Conservation (phyloP, 37 sponge, comb jelly and placozoan species). For the Petrosia ficiformis region DNA sequence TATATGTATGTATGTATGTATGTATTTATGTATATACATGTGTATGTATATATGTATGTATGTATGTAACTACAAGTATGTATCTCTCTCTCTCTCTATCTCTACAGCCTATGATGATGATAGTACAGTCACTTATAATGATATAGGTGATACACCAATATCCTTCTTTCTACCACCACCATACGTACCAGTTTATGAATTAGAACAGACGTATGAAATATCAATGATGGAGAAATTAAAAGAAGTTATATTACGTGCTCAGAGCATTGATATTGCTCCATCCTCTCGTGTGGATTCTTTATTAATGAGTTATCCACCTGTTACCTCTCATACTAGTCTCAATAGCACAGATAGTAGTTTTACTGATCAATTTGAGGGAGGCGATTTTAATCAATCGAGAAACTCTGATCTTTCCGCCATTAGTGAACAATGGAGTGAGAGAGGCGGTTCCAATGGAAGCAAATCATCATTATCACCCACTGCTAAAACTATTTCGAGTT, state of each 20-base stretch:
- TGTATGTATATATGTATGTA: too few relatives aligned
- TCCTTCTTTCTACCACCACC: constrained; percentile 43
- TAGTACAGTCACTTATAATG: constrained; percentile 54
- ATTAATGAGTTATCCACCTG: background rate
- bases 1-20: too few relatives aligned
- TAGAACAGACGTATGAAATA: constrained; percentile 19
- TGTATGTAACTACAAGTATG: too few relatives aligned
- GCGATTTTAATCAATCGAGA: background rate
- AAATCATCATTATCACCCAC: background rate
- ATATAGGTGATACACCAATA: constrained; percentile 5
- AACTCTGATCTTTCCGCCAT: background rate
- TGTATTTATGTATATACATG: too few relatives aligned
- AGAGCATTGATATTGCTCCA: background rate
- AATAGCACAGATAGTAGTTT: constrained; percentile 37
- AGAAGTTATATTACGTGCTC: constrained; percentile 7
- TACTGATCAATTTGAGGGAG: background rate
- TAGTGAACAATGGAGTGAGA: constrained; percentile 9
- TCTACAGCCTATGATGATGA: too few relatives aligned
- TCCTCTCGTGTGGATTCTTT: too few relatives aligned
- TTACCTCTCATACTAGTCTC: constrained; percentile 25
- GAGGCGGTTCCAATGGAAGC: background rate
- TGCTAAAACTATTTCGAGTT: background rate
- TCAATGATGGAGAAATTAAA: constrained; percentile 29
- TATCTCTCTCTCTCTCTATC: too few relatives aligned
- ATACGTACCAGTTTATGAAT: constrained; percentile 18